These are phyloP conservation scores for Cettia cetti DNA, from an alignment of 2,113 vertebrate genomes.

Conservation along the genomic window DNA sequence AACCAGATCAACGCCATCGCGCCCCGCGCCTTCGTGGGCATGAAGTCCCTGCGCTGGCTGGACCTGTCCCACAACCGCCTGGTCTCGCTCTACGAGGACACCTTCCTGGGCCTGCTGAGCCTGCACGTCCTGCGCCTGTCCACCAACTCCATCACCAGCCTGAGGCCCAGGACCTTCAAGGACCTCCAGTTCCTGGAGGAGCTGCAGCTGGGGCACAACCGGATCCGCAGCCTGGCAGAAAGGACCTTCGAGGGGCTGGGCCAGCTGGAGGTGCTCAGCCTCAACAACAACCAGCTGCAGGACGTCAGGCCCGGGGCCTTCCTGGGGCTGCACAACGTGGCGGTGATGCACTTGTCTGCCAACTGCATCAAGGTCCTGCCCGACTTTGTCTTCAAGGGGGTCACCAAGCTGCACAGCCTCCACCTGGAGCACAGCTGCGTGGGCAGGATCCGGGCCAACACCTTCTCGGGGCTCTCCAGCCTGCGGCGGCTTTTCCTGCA, in stretches of 20 bases:
- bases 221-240: slow-evolving; percentile 77
- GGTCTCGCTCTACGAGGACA: slow-evolving; percentile 82
- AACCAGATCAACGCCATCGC: slow-evolving; percentile 86
- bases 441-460: slow-evolving; percentile 72
- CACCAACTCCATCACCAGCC: slow-evolving; percentile 82
- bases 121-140: slow-evolving; percentile 90
- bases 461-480: slow-evolving; percentile 82
- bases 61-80: slow-evolving; percentile 92
- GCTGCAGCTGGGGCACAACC: slow-evolving; percentile 87
- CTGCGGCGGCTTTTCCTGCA: slow-evolving; percentile 90
- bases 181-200: slow-evolving; percentile 93
- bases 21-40: slow-evolving; percentile 86
- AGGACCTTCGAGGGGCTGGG: slow-evolving; percentile 86
- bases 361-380: slow-evolving; percentile 86
- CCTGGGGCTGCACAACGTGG: slow-evolving; percentile 82
- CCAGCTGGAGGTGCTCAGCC: slow-evolving; percentile 86
- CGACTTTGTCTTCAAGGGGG: slow-evolving; percentile 82
- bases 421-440: slow-evolving; percentile 91
- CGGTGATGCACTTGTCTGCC: slow-evolving; percentile 88
- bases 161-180: slow-evolving; percentile 86
- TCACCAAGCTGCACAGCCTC: slow-evolving; percentile 88
- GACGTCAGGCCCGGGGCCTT: slow-evolving; percentile 82
- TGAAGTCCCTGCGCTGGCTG: slow-evolving; percentile 92
- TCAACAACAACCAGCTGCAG: slow-evolving; percentile 90
- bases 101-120: slow-evolving; percentile 84